Base-by-base conservation (phyloP, 2,888 invertebrate genomes). In the Stramonita haemastoma region DNA sequence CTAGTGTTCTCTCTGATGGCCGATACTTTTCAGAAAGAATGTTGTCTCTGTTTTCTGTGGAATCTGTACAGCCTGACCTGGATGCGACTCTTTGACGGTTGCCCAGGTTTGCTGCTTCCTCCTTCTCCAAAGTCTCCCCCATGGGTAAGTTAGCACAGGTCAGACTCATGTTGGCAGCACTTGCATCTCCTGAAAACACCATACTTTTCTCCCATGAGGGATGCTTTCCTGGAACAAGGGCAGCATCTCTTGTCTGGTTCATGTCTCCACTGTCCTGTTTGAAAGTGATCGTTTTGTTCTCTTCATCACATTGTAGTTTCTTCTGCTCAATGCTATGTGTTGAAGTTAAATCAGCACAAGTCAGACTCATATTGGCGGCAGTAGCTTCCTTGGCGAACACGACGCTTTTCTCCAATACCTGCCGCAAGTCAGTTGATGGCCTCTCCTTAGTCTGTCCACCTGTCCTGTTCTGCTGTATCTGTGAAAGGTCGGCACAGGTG, bases 311-410 rank as follows among this genome's bases (percentile, higher is more conserved):
- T 0, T n/a, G 60, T 85, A 57, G 19, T 29, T 85, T 22, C 11
- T 56, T 56, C 26, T 26, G n/a, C n/a, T 83, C 56, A 11, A 22
- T 36, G 15, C 17, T 32, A 19, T 36, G 81, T 11, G 46, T 17
- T 46, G 29, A 13, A 56, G 85, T 11, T 19, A 85, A 57, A 29
- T 86, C 57, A 32, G 17, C 32, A 32, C 86, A 86, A 57, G 86
- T 86, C 32, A 86, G 66, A 66, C 70, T 70, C 83, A 86, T 86
- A 46, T 89, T 88, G 29, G 83, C 85, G 32, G 46, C 70, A 29
- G 87, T 81, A 56, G 79, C 87, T 84, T 83, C 84, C 32, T 26
- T 60, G 46, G 46, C 34, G 19, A 77, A 88, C 5, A 87, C 73
- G 36, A 89, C n/a, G 34, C 66, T 86, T 86, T 66, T 66, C 86